phyloP scores from a whole-genome alignment of 2,113 vertebrate genomes.

The Ammodytes marinus region DNA sequence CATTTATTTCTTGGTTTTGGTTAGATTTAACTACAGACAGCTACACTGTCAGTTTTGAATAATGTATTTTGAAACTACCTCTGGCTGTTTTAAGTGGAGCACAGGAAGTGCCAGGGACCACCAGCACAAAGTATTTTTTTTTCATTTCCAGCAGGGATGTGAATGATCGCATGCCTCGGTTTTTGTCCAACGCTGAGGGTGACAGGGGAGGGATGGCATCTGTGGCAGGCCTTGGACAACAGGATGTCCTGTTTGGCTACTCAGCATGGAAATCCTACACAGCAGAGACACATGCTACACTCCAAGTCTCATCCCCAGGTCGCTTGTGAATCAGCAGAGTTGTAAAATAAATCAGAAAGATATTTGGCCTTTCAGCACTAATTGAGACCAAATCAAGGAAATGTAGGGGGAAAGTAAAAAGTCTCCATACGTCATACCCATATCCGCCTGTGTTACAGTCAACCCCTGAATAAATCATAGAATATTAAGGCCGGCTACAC shows the following conservation, averaged over 20 bases:
- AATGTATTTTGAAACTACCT: constrained; percentile 33
- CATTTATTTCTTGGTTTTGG: constrained; percentile 27
- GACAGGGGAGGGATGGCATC: constrained; percentile 31
- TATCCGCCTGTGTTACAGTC: background rate
- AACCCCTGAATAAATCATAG: constrained; percentile 23
- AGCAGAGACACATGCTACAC: constrained; percentile 14
- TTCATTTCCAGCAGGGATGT: constrained; percentile 11
- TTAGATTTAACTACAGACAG: background rate
- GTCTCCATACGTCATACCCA: background rate
- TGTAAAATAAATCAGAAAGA: background rate
- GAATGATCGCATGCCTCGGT: constrained; percentile 20
- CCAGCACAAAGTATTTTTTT: constrained; percentile 7
- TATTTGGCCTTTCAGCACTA: background rate
- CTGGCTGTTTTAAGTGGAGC: background rate
- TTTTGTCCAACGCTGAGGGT: constrained; percentile 56
- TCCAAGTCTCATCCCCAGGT: background rate
- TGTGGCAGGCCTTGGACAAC: constrained; percentile 77
- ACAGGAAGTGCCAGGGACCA: constrained; percentile 39
- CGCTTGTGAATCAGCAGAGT: constrained; percentile 31
- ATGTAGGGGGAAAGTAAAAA: background rate
- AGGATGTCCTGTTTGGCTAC: constrained; percentile 88
- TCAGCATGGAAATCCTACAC: constrained; percentile 78
- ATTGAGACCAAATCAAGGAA: background rate
- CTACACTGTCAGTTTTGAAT: constrained; percentile 14
- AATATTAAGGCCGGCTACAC: constrained; percentile 1